A percentile compares a stretch with the other conserved stretches of the same genome.
Evolutionary conservation across 2,113 vertebrate genomes (phyloP).

Genomic region (Oxyruncus cristatus): DNA sequence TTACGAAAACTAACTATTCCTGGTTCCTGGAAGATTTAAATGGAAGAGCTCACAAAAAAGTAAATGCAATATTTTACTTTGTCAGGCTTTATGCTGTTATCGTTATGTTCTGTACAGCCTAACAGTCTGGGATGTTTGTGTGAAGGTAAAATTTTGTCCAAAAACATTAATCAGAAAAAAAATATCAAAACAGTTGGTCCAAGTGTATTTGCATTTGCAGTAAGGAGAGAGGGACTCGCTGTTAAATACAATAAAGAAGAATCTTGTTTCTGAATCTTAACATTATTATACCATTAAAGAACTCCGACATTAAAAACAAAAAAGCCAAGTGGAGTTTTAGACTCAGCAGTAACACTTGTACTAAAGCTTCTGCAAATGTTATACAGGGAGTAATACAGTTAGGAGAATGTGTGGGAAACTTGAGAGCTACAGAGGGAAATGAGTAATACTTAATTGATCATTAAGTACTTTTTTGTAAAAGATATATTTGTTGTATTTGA

Average conservation of each 20-base stretch:
- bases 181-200: neutral
- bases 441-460: neutral
- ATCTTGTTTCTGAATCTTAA: neutral
- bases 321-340: neutral
- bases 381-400: neutral
- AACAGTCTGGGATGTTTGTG: neutral
- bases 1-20: neutral
- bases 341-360: neutral
- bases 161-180: neutral
- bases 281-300: neutral
- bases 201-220: neutral
- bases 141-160: neutral
- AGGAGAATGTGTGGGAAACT: neutral
- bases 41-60: neutral
- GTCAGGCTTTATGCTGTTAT: neutral
- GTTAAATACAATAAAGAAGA: neutral
- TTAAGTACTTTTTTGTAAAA: neutral
- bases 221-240: neutral
- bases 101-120: neutral
- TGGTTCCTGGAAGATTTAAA: neutral
- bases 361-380: neutral
- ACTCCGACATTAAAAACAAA: neutral
- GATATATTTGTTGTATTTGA: too few species aligned
- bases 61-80: neutral
- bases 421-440: neutral